phyloP scores from a whole-genome alignment of 2,113 vertebrate species.

The Panurus biarmicus region DNA sequence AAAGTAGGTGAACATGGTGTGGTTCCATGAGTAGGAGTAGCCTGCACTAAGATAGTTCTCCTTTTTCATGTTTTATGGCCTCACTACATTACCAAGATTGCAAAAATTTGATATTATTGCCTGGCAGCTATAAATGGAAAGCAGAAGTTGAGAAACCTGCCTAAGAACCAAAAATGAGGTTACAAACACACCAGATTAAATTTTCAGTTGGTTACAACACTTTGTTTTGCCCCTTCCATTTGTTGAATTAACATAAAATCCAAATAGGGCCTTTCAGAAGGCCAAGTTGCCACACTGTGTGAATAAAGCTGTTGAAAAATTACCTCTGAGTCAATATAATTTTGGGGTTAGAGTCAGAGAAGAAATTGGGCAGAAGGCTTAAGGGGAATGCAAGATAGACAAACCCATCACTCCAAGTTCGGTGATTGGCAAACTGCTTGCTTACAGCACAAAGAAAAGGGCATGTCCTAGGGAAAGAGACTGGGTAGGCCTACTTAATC shows the following conservation, averaged over 20 bases:
- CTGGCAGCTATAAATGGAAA: background rate
- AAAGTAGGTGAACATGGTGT: background rate
- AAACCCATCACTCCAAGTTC: background rate
- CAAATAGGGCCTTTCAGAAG: background rate
- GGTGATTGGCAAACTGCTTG: background rate
- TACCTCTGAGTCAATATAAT: background rate
- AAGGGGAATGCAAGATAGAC: background rate
- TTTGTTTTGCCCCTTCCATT: background rate
- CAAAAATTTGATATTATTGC: background rate
- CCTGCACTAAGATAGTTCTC: background rate
- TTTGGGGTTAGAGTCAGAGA: background rate
- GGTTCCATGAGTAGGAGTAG: background rate
- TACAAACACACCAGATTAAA: background rate
- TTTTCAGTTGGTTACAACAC: background rate
- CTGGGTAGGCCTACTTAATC: background rate
- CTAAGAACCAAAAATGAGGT: background rate
- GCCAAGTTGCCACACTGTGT: background rate
- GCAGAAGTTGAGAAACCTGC: slow-evolving; percentile 4
- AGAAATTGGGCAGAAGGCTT: background rate
- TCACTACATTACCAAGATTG: background rate
- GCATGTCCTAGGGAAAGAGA: background rate
- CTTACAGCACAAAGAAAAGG: background rate
- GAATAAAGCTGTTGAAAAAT: background rate
- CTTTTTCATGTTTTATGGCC: background rate
- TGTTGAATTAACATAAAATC: background rate